A percentile compares a stretch with the other conserved stretches of the same genome.
These are phyloP conservation scores for Pollenia labialis DNA, from an alignment of 2,888 invertebrate species.

Conservation along the genomic window DNA sequence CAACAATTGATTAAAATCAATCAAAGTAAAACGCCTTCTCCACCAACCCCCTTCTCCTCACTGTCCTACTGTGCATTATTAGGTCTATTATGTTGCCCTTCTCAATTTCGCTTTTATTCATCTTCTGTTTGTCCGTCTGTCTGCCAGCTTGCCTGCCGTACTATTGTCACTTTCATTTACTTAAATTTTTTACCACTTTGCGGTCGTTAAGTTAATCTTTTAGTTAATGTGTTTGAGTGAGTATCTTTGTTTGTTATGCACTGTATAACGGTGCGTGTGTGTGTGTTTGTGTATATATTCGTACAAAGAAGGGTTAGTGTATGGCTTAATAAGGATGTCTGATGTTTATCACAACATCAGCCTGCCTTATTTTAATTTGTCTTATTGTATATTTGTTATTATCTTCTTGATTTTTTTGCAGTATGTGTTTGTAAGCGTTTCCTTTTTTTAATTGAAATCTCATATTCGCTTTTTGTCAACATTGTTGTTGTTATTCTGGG, in stretches of 20 bases:
- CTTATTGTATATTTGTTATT: constrained; percentile 62
- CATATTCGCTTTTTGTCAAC: constrained; percentile 55
- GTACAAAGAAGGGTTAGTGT: constrained; percentile 44
- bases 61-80: constrained; percentile 43
- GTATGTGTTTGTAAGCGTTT: constrained; percentile 44
- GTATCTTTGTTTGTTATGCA: not conserved
- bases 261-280: not conserved
- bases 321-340: constrained; percentile 66
- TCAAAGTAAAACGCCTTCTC: constrained; percentile 68
- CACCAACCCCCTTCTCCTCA: constrained; percentile 30
- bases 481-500: constrained; percentile 41
- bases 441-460: constrained; percentile 72
- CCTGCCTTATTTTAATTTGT: constrained; percentile 61
- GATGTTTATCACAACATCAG: constrained; percentile 70
- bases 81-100: constrained; percentile 62
- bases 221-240: constrained; percentile 14
- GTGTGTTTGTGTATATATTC: not conserved
- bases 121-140: constrained; percentile 38
- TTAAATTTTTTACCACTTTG: constrained; percentile 69
- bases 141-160: constrained; percentile 4
- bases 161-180: constrained; percentile 36
- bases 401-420: constrained; percentile 22
- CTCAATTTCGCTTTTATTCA: not conserved
- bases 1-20: constrained; percentile 71
- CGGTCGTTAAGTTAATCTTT: constrained; percentile 73